Base-by-base conservation (phyloP, 2,797 vertebrate genomes). In the Acipenser transmontanus region DNA sequence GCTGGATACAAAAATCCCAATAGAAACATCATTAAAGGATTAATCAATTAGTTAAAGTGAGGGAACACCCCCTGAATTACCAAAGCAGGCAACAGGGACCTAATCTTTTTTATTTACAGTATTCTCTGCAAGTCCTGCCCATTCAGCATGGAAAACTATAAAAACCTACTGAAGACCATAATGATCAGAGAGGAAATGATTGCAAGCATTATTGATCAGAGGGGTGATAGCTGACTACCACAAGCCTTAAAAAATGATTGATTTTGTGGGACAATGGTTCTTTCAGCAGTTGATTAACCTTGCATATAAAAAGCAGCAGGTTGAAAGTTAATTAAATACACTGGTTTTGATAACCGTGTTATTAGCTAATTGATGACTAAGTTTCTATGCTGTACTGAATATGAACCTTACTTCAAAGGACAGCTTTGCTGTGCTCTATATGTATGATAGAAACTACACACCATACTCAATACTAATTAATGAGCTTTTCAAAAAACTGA, bases 271-370 rank as follows among this genome's bases (percentile, higher is more conserved):
- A 66, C 72, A 74, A 64, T 57, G 71, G 59, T 65, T 65, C 66
- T 7, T n/a, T 3, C 48, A 62, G 62, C 65, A 70, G 66, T 57
- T 1, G 2, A 66, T 64, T 61, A 64, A 48, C 68, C 50, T 62
- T 63, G 67, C 70, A 64, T 64, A 47, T 13, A 70, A 63, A 54
- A 20, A 70, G 68, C 57, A 68, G 52, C 68, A 72, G 68, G 59
- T 67, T 67, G 12, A 34, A 34, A 4, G 34, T 34, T 34, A 74
- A 69, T 71, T 71, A 71, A 65, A 65, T 69, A 70, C 60, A 60
- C 17, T 68, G 67, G 57, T 62, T 57, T 49, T 51, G 47, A 64
- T 50, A 64, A 66, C 59, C 70, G 65, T 57, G 66, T 62, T 67
- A 69, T 73, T 34, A 34, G 20, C 20, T 65, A 66, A 60, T 59